Percentiles rank a stretch among this genome's conserved stretches.
These are phyloP conservation scores for Scaptomyza graminum DNA, from an alignment of 1,140 invertebrate species.

Conservation along the genomic window DNA sequence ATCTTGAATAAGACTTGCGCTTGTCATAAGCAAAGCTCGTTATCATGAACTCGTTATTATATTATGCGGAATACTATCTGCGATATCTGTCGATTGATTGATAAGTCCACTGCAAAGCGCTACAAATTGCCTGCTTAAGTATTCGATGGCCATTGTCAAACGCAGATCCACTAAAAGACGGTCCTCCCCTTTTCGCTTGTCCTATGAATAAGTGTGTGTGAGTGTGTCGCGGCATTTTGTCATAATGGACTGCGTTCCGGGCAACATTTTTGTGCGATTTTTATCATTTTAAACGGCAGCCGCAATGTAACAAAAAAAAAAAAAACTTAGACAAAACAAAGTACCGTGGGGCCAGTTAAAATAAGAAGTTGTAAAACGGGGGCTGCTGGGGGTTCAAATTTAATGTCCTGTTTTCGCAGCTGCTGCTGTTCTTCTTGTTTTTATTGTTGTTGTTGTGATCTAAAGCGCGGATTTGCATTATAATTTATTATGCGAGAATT, in stretches of 20 bases:
- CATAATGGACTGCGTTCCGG: constrained; percentile 42
- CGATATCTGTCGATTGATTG: constrained; percentile 33
- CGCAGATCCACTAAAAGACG: constrained; percentile 4
- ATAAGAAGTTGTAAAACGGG: constrained; percentile 7
- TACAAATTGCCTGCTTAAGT: constrained; percentile 46
- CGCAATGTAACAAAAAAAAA: constrained; percentile 47
- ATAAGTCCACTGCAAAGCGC: constrained; percentile 28
- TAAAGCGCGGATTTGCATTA: constrained; percentile 69
- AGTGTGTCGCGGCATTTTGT: constrained; percentile 35
- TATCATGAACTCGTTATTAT: neutral
- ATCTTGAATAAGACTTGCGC: constrained; percentile 9
- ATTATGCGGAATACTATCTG: constrained; percentile 21
- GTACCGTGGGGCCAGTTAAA: constrained; percentile 48
- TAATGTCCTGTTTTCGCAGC: too few relatives aligned
- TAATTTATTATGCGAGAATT: constrained; percentile 71
- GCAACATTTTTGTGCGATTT: constrained; percentile 70
- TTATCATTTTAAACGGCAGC: constrained; percentile 75
- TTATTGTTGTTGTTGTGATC: constrained; percentile 46
- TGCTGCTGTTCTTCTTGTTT: constrained; percentile 32
- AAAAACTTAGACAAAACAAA: constrained; percentile 21
- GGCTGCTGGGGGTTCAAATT: neutral
- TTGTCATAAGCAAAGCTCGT: too few relatives aligned
- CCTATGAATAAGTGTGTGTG: constrained; percentile 16
- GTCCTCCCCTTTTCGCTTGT: neutral
- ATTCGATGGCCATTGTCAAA: constrained; percentile 10